These are phyloP conservation scores for Podilymbus podiceps DNA, from an alignment of 2,113 vertebrate species.

Conservation along the genomic window DNA sequence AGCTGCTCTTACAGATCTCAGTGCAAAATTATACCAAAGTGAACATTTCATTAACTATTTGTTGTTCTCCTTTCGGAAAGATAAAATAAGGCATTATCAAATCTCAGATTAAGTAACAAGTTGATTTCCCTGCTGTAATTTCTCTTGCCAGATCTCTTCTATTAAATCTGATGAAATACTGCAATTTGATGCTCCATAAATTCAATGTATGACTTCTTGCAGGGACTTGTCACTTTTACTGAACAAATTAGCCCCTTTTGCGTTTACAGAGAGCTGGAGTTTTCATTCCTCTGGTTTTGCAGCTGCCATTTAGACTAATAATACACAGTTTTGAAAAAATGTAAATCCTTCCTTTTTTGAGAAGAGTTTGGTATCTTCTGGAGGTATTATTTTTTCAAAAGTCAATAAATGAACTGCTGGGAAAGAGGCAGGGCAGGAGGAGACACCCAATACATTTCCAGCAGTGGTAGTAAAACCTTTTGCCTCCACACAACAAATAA, in stretches of 20 bases:
- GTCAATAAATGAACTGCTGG: background rate
- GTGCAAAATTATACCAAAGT: background rate
- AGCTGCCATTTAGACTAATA: background rate
- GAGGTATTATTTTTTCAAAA: background rate
- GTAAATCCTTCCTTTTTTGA: background rate
- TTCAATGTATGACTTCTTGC: background rate
- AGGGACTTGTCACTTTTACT: background rate
- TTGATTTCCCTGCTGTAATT: background rate
- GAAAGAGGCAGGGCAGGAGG: accelerated
- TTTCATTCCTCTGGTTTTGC: background rate
- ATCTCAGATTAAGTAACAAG: background rate
- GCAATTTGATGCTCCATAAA: background rate
- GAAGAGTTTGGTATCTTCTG: background rate
- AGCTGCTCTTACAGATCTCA: accelerated
- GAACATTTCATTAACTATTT: background rate
- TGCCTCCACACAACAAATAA: too few relatives aligned
- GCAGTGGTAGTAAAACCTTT: background rate
- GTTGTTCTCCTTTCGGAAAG: background rate
- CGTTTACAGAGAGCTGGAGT: background rate
- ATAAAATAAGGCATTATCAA: background rate
- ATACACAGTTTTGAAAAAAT: background rate
- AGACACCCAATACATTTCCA: background rate
- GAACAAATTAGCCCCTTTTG: background rate
- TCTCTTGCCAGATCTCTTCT: background rate
- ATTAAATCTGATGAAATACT: background rate